Base-by-base conservation (phyloP, 2,113 vertebrate genomes). In the Dasyurus viverrinus region DNA sequence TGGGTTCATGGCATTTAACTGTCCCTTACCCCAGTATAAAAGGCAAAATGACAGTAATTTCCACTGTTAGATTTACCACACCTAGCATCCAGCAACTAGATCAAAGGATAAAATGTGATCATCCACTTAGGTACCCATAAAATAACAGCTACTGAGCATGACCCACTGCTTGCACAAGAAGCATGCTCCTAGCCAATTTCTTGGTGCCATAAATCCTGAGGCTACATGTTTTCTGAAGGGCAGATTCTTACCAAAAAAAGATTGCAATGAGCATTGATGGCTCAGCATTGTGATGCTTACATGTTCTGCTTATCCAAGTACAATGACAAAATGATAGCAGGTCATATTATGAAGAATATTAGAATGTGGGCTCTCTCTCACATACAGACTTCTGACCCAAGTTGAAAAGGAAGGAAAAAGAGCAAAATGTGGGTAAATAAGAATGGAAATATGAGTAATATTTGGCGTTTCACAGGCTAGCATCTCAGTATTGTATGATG, bases 221-320 rank as follows among this genome's bases (percentile, higher is more conserved):
- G 14, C 24, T 60, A 36, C 7, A 30, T 25, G 55, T 27, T 30
- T 46, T 53, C 19, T 84, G 25, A 52, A 89, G 11, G 60, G 92
- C 46, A 54, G 52, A 89, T 91, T 93, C 89, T 94, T 90, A 55
- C 55, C 48, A 94, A n/a, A 93, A 68, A 50, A 27, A 26, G 50
- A 1, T 48, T 36, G 90, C 54, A 91, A 0, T 84, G 53, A 46
- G 60, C 26, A 2, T 90, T 0, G 0, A 93, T 30, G 42, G 54
- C 27, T 42, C 68, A 53, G 22, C 42, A n/a, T 57, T 42, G 19
- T 84, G 36, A 84, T 84, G 36, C 68, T 84, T 84, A n/a, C 14
- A 68, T 68, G 60, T 19, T 76, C 16, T 84, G 68, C 68, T 16
- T 42, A 42, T 84, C 68, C 36, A 42, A 19, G 68, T 84, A 84